Conservation (phyloP, 2,888 invertebrate genomes). For the Torymus auratus region DNA sequence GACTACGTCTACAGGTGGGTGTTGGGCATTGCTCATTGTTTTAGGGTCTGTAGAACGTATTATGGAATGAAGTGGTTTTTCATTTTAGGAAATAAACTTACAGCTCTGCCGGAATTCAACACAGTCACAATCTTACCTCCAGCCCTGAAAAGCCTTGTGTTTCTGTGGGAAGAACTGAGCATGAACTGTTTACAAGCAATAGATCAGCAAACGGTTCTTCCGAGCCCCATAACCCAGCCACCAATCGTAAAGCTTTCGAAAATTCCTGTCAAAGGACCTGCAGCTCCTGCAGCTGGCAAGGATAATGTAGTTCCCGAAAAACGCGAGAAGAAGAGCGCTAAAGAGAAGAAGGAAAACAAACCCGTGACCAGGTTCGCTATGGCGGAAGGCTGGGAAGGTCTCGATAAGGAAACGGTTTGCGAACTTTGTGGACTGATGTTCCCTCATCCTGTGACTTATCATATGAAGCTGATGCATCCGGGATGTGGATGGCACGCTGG, state of each 20-base stretch:
- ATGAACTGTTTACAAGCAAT: conserved; percentile 83
- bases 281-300: conserved; percentile 67
- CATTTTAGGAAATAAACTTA: conserved; percentile 67
- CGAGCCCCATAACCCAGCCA: conserved; percentile 77
- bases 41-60: too few relatives aligned
- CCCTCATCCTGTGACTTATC: conserved; percentile 90
- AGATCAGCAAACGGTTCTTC: conserved; percentile 80
- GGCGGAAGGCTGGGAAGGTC: conserved; percentile 60
- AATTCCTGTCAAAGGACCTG: background rate
- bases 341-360: conserved; percentile 81
- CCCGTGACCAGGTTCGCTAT: conserved; percentile 60
- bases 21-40: background rate
- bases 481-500: conserved; percentile 93
- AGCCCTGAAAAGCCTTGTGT: conserved; percentile 90
- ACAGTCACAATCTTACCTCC: conserved; percentile 89
- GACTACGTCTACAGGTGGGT: background rate
- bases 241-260: conserved; percentile 63
- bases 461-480: conserved; percentile 93
- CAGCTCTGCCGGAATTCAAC: conserved; percentile 77
- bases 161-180: conserved; percentile 92
- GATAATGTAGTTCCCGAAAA: conserved; percentile 70
- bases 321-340: conserved; percentile 78
- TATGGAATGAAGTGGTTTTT: too few relatives aligned
- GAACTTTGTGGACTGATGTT: conserved; percentile 91
- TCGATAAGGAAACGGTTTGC: conserved; percentile 80